phyloP scores from a whole-genome alignment of 2,888 invertebrate species.

The Zele albiditarsus region DNA sequence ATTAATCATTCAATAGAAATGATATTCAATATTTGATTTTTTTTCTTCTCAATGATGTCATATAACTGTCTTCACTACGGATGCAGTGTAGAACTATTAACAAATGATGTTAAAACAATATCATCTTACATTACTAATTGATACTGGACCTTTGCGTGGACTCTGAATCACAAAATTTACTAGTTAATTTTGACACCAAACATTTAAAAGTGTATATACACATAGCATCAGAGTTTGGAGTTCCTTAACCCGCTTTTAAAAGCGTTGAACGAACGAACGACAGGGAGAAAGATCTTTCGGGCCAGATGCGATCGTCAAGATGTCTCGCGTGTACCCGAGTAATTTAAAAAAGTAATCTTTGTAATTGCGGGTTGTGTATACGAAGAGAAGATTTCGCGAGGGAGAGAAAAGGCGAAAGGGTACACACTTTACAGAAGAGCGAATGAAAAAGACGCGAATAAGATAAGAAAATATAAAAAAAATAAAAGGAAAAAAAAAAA shows the following conservation, averaged over 20 bases:
- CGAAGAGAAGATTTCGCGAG: not conserved
- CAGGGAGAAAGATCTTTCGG: constrained; percentile 10
- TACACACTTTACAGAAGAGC: not conserved
- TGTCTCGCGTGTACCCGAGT: constrained; percentile 40
- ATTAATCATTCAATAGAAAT: no score
- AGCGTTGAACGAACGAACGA: constrained; percentile 4
- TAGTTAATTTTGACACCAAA: no score
- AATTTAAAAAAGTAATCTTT: constrained; percentile 45
- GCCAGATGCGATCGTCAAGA: constrained; percentile 41
- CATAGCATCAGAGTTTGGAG: not conserved
- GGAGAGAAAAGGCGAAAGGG: not conserved
- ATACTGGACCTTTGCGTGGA: no score
- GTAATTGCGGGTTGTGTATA: constrained; percentile 41
- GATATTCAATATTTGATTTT: no score
- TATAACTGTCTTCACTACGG: no score
- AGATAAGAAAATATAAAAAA: constrained; percentile 13
- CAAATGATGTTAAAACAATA: no score
- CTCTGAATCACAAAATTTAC: no score
- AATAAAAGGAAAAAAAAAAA: constrained; percentile 9
- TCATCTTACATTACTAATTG: no score
- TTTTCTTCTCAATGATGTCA: no score
- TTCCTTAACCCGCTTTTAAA: constrained; percentile 13
- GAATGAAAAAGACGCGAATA: not conserved
- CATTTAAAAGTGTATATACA: not conserved
- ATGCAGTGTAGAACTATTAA: no score